A percentile compares a stretch with the other conserved stretches of the same genome.
These are phyloP conservation scores for Brachyalestes nurse DNA, from an alignment of 2,797 vertebrate genomes.

Conservation along the genomic window DNA sequence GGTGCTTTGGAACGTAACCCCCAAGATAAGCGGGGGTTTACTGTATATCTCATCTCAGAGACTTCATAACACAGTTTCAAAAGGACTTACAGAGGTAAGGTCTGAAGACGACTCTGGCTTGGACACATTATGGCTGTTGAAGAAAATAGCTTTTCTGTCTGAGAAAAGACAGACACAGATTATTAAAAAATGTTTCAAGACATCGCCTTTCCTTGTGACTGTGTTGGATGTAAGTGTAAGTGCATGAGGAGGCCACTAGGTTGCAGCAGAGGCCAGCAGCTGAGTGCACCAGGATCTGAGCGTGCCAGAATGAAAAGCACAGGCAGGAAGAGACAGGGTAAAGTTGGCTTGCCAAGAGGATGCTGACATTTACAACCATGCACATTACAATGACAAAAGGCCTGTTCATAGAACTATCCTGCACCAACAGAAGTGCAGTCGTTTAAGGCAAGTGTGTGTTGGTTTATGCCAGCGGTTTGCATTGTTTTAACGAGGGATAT, in stretches of 20 bases:
- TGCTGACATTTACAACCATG: slow-evolving; percentile 23
- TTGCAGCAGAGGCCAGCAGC: slow-evolving; percentile 40
- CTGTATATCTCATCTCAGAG: no score
- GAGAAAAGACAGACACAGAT: slow-evolving; percentile 55
- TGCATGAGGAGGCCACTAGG: slow-evolving; percentile 38
- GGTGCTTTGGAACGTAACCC: no score
- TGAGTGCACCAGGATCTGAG: background rate
- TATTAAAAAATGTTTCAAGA: background rate
- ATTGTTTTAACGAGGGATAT: background rate
- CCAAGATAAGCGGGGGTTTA: no score
- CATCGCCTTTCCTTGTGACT: background rate
- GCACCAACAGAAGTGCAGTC: background rate
- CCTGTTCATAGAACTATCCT: background rate
- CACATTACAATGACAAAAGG: slow-evolving; percentile 1
- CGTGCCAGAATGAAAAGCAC: slow-evolving; percentile 7
- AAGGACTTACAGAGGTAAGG: slow-evolving; percentile 84
- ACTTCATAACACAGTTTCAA: no score
- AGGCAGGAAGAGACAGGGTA: background rate
- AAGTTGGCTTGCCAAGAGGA: slow-evolving; percentile 25
- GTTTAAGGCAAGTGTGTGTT: background rate
- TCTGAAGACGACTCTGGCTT: slow-evolving; percentile 88
- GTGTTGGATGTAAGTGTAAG: background rate
- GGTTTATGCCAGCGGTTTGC: background rate
- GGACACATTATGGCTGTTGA: slow-evolving; percentile 90
- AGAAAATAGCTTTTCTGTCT: slow-evolving; percentile 90